These are phyloP conservation scores for Rhynchopsitta pachyrhyncha DNA, from an alignment of 2,113 vertebrate species.

Conservation along the genomic window DNA sequence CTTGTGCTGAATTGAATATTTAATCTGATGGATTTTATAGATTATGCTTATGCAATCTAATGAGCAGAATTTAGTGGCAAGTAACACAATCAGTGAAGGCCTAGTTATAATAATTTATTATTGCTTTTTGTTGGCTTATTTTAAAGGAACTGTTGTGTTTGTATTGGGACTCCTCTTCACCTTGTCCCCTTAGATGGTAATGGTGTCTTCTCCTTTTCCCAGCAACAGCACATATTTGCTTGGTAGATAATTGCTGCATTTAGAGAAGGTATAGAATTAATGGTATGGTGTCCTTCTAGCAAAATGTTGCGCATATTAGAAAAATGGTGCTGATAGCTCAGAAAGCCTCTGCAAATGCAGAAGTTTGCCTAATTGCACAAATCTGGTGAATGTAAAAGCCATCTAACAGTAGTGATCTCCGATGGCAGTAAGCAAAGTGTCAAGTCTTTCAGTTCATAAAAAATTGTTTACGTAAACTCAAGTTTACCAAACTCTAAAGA, in stretches of 20 bases:
- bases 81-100: not conserved
- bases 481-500: not conserved
- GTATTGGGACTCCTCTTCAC: not conserved
- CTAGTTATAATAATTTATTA: not conserved
- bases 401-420: not conserved
- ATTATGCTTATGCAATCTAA: not conserved
- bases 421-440: not conserved
- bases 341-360: not conserved
- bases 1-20: not conserved
- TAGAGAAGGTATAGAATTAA: slow-evolving; percentile 37
- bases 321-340: not conserved
- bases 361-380: not conserved
- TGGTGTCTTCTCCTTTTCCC: not conserved
- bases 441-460: not conserved
- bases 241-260: slow-evolving; percentile 33
- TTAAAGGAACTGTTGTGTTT: not conserved
- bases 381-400: not conserved
- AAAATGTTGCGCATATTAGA: not conserved
- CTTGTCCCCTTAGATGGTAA: not conserved
- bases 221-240: slow-evolving; percentile 16
- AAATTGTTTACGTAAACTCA: not conserved
- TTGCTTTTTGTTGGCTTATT: not conserved
- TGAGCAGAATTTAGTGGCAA: not conserved
- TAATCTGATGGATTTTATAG: not conserved
- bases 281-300: not conserved